Evolutionary conservation across 1,140 invertebrate genomes (phyloP).

Genomic region (Tenebrio molitor): DNA sequence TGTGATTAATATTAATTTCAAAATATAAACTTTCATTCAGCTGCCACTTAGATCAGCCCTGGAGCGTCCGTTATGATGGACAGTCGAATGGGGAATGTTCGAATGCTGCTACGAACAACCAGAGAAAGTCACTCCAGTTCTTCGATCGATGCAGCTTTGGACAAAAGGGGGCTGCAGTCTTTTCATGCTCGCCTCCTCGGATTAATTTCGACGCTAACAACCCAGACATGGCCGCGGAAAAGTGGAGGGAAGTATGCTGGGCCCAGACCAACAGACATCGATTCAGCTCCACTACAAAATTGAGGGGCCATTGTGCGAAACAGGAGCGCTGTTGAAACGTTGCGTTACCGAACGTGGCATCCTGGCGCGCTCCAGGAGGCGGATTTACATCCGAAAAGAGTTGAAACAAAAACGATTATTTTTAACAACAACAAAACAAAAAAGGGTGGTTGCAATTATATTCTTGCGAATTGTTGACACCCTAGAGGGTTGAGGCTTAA

Average conservation of each 20-base stretch:
- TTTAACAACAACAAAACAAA: too few relatives aligned
- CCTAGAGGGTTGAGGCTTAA: too few relatives aligned
- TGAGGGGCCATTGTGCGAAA: not conserved
- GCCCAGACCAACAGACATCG: not conserved
- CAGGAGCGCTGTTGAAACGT: not conserved
- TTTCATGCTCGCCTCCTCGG: not conserved
- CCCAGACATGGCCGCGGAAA: not conserved
- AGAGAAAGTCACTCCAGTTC: constrained; percentile 47
- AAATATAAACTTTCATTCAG: constrained; percentile 30
- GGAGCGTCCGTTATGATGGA: constrained; percentile 50
- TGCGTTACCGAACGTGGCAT: too few relatives aligned
- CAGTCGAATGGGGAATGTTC: constrained; percentile 53
- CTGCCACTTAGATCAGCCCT: constrained; percentile 21
- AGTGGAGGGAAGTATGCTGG: not conserved
- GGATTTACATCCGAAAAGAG: too few relatives aligned
- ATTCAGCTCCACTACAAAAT: not conserved
- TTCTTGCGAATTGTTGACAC: too few relatives aligned
- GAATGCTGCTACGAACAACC: constrained; percentile 45
- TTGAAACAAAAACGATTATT: too few relatives aligned
- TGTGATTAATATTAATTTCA: constrained; percentile 26
- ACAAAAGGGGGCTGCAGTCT: constrained; percentile 39
- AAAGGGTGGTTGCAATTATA: too few relatives aligned
- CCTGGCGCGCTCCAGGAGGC: too few relatives aligned
- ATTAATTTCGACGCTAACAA: constrained; percentile 15
- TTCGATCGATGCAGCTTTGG: constrained; percentile 56